Base-by-base conservation (phyloP, 1,140 invertebrate genomes). In the Ceratosolen fusciceps region DNA sequence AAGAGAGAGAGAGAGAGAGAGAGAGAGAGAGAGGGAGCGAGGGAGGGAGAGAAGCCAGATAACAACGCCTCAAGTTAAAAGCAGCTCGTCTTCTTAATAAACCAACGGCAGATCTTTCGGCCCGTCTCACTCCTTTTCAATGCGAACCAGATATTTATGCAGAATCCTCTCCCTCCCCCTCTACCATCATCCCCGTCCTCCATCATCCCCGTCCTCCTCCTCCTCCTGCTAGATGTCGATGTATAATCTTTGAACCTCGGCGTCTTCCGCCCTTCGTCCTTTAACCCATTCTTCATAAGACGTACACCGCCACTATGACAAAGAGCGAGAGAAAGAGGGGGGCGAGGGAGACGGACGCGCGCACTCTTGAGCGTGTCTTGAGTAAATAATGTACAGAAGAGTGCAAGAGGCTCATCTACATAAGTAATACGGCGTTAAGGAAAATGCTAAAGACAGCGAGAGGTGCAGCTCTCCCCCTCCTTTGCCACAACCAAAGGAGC, bases 341-440 rank as follows among this genome's bases (percentile, higher is more conserved):
- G 16, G n/a, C 29, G 7, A 14, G 16, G 39, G 49, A 16, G 34
- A 71, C 80, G 80, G 67, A 79, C 78, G 81, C 26, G 37, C 26
- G n/a, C 34, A 47, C 70, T 82, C 83, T 81, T 83, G 80, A 77
- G 80, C 82, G 80, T 80, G 74, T 82, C 79, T 84, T 84, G 85
- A 81, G 87, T 87, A 88, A 90, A 89, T 89, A 90, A 89, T 89
- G 87, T 89, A 89, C 87, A 89, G 86, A 86, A 88, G n/a, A 90
- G 85, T 86, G 84, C 86, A 86, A 86, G 83, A 82, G 85, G 85
- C 87, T 89, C 87, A 90, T 90, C 86, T 90, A 87, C 89, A 90
- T 90, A 90, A 90, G 86, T 90, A 90, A 89, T 88, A 89, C 87
- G 83, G 86, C 86, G 87, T 89, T 89, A 88, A 88, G 86, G 87